Evolutionary conservation across 2,888 invertebrate genomes (phyloP), one percentile per base, ranked within the genome.

Genomic region (Penaeus monodon): DNA sequence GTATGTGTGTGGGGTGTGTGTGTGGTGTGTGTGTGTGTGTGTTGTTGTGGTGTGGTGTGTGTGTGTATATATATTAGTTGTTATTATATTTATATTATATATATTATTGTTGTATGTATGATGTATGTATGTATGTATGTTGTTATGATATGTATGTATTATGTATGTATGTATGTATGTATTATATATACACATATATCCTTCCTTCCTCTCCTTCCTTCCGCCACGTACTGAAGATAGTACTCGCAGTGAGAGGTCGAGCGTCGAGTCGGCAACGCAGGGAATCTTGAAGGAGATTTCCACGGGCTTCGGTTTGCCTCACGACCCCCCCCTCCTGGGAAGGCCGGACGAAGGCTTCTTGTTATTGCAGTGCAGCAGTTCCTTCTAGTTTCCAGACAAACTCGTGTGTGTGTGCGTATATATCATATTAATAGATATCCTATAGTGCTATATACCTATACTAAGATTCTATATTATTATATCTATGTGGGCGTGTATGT

Each of bases 301-400:
- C 20, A 63, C 57, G 8, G 20, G 74, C 24, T n/a, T 12, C 70
- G n/a, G 20, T 27, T 63, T 27, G 63, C 24, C 68, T 86, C 66
- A 65, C 57, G 63, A 86, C 81, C 81, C 77, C 82, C n/a, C 77
- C 86, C 38, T 70, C 70, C 86, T 86, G 82, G 70, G 64, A 64
- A 1, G 6, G n/a, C 63, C 24, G 57, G 57, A 24, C 10, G 49
- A 1, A 17, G 17, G 57, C 4, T 20, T 14, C 57, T 4, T 17
- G 1, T 44, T 57, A 14, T 57, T 57, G 17, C 17, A 20, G 10
- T 17, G 57, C 17, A 10, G 17, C 57, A 17, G 3, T 14, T 57
- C 17, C 17, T 57, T 17, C 57, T 4, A 12, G 57, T 17, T 57
- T 57, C 17, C 2, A 17, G 57, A 57, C 14, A 14, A 1, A 14